phyloP scores from a whole-genome alignment of 2,113 vertebrate genomes.

The Melanocharis versteri region DNA sequence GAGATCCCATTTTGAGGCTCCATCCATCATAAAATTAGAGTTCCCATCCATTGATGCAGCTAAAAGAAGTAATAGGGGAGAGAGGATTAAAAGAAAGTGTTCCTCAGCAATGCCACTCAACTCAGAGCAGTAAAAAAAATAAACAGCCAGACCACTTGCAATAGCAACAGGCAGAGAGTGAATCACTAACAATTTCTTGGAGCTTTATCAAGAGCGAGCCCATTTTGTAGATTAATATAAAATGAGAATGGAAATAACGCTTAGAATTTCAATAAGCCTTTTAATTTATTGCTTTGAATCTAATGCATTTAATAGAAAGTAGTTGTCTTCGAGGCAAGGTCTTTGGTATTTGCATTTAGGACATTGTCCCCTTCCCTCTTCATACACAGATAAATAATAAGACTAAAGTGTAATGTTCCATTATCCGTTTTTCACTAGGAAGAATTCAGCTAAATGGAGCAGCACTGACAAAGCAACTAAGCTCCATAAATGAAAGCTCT shows the following conservation, averaged over 20 bases:
- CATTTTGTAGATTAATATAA: not conserved
- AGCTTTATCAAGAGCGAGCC: not conserved
- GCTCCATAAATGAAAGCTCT: not conserved
- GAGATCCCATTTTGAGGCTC: not conserved
- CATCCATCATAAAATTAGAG: not conserved
- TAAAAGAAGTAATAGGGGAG: not conserved
- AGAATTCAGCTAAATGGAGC: not conserved
- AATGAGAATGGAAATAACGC: not conserved
- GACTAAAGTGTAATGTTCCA: not conserved
- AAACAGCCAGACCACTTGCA: not conserved
- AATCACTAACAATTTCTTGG: not conserved
- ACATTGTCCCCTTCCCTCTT: not conserved
- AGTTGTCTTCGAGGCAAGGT: not conserved
- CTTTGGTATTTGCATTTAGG: not conserved
- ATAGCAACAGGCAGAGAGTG: not conserved
- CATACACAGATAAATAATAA: not conserved
- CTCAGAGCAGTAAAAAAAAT: not conserved
- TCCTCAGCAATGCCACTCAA: not conserved
- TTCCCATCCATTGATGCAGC: not conserved
- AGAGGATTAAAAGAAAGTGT: not conserved
- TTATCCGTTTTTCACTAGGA: not conserved
- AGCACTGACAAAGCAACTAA: not conserved
- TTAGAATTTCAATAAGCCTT: not conserved
- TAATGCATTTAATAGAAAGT: not conserved
- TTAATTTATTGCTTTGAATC: not conserved